Conservation (phyloP, 2,797 vertebrate genomes). For the Geotrypetes seraphini region DNA sequence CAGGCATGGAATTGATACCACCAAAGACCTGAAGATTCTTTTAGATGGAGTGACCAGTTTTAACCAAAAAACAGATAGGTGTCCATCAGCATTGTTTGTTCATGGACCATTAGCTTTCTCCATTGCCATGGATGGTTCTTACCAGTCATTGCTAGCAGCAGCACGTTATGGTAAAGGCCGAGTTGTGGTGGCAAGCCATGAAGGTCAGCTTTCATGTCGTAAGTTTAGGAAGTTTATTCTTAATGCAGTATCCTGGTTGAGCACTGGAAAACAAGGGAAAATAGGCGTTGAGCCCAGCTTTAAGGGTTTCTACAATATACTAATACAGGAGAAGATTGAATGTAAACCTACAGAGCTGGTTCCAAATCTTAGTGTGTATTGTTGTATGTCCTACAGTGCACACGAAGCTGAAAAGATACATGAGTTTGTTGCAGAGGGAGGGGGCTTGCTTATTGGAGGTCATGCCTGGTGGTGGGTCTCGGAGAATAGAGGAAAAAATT, state of each 20-base stretch:
- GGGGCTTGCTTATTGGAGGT: conserved; percentile 70
- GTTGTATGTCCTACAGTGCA: conserved; percentile 30
- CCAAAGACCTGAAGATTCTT: conserved; percentile 31
- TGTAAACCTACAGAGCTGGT: conserved; percentile 25
- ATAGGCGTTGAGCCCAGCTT: conserved; percentile 37
- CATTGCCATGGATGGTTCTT: conserved; percentile 34
- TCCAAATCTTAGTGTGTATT: conserved; percentile 31
- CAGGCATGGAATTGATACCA: conserved; percentile 42
- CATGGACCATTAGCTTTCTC: conserved; percentile 44
- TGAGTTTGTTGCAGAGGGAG: conserved; percentile 58
- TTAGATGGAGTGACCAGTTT: conserved; percentile 31
- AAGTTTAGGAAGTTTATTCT: conserved; percentile 38
- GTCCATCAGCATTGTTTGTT: conserved; percentile 45
- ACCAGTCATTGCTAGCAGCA: conserved; percentile 39
- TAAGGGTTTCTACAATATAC: conserved; percentile 21
- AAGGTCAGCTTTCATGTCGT: conserved; percentile 30
- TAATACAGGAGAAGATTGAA: conserved; percentile 18
- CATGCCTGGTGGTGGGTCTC: conserved; percentile 72
- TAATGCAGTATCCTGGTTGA: conserved; percentile 50
- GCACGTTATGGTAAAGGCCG: conserved; percentile 41
- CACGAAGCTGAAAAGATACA: conserved; percentile 26
- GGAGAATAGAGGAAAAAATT: conserved; percentile 24
- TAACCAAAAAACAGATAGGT: conserved; percentile 35
- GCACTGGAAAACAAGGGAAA: conserved; percentile 31
- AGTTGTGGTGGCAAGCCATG: conserved; percentile 40